phyloP scores from a whole-genome alignment of 1,140 invertebrate species.

The Diorhabda carinulata region DNA sequence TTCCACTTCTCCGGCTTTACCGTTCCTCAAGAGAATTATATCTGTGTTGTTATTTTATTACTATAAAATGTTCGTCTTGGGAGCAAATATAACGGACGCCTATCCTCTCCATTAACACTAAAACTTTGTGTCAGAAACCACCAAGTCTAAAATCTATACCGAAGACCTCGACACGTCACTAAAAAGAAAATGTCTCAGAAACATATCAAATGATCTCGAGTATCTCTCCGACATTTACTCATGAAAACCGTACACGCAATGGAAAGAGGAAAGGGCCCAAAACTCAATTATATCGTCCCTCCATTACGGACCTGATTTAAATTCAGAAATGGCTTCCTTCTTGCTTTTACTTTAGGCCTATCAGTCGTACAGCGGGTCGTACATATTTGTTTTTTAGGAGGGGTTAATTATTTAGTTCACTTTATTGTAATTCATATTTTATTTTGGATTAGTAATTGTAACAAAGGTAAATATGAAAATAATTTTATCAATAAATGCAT shows the following conservation, averaged over 20 bases:
- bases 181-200: slow-evolving; percentile 1
- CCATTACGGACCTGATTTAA: slow-evolving; percentile 21
- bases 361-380: neutral
- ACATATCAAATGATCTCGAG: slow-evolving; percentile 16
- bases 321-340: slow-evolving; percentile 13
- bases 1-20: no score
- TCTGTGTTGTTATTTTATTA: no score
- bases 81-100: neutral
- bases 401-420: no score
- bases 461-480: no score
- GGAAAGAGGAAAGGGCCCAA: slow-evolving; percentile 11
- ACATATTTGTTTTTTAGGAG: no score
- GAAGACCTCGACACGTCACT: neutral
- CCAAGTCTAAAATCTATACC: neutral
- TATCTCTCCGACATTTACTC: slow-evolving; percentile 16
- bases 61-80: no score
- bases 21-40: no score
- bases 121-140: neutral
- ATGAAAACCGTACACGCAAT: slow-evolving; percentile 12
- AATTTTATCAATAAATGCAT: no score
- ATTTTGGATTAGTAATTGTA: no score
- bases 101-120: neutral
- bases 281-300: slow-evolving; percentile 19
- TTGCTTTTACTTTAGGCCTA: slow-evolving; percentile 5
- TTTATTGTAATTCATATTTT: no score